A percentile compares a stretch with the other conserved stretches of the same genome.
Conservation (phyloP, 2,888 invertebrate species). For the Ichneumon xanthorius region DNA sequence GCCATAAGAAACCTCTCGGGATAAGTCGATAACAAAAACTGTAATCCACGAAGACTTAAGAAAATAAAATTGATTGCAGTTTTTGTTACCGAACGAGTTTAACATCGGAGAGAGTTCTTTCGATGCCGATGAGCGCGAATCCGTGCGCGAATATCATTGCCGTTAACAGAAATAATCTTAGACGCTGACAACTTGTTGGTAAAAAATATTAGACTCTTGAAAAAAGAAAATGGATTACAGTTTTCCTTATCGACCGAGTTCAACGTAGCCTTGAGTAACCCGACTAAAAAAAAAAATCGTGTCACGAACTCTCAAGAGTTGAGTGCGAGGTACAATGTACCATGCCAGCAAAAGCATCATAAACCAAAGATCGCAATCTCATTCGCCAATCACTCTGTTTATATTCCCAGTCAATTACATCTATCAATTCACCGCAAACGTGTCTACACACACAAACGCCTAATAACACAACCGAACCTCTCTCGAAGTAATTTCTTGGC, state of each 20-base stretch:
- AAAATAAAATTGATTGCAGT: neutral
- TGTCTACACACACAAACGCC: slow-evolving; percentile 7
- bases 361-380: slow-evolving; percentile 39
- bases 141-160: too few species aligned
- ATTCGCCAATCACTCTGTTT: slow-evolving; percentile 51
- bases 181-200: too few species aligned
- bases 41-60: neutral
- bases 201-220: too few species aligned
- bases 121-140: neutral
- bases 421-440: slow-evolving; percentile 41
- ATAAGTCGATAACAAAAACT: too few species aligned
- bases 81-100: neutral
- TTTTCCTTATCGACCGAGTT: too few species aligned
- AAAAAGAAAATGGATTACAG: too few species aligned
- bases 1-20: too few species aligned
- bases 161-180: too few species aligned
- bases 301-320: neutral
- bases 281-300: neutral
- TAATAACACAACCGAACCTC: slow-evolving; percentile 27
- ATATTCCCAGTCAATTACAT: slow-evolving; percentile 55
- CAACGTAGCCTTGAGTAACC: too few species aligned
- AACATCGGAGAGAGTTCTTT: neutral
- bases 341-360: neutral
- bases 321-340: neutral
- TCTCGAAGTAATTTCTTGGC: slow-evolving; percentile 30